Evolutionary conservation across 2,888 invertebrate genomes (phyloP).

Genomic region (Sphaerophoria rueppellii): DNA sequence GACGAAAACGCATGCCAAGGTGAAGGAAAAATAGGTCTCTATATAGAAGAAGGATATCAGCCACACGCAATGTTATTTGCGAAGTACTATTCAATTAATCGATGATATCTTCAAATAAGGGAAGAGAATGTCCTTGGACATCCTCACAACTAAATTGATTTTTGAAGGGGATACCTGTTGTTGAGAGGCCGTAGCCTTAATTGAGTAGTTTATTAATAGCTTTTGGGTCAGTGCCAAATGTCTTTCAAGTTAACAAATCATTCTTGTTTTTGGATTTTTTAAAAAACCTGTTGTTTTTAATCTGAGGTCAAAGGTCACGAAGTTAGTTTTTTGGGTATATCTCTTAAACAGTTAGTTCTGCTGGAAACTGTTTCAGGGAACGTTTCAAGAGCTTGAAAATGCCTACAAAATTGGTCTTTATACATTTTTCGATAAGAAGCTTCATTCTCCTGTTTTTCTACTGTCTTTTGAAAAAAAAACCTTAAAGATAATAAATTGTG

Average conservation of each 20-base stretch:
- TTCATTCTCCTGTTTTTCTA: no score
- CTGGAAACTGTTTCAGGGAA: no score
- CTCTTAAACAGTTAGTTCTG: no score
- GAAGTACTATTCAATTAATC: background rate
- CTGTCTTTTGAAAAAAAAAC: no score
- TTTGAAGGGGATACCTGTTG: background rate
- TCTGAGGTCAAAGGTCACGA: no score
- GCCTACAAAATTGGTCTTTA: no score
- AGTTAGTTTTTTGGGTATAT: no score
- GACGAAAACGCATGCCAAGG: background rate
- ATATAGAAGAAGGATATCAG: background rate
- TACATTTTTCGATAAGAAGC: no score
- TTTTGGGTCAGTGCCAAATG: background rate
- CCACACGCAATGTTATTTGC: background rate
- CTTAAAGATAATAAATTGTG: no score
- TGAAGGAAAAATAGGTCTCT: background rate
- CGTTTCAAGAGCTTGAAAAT: no score
- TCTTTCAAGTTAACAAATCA: conserved; percentile 19
- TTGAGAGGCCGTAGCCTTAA: background rate
- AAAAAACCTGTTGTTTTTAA: background rate
- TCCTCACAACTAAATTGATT: background rate
- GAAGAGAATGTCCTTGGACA: background rate
- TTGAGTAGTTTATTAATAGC: background rate
- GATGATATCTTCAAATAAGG: background rate
- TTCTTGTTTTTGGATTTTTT: background rate